Evolutionary conservation across 2,888 invertebrate species (phyloP).

Genomic region (Doris montereyensis): DNA sequence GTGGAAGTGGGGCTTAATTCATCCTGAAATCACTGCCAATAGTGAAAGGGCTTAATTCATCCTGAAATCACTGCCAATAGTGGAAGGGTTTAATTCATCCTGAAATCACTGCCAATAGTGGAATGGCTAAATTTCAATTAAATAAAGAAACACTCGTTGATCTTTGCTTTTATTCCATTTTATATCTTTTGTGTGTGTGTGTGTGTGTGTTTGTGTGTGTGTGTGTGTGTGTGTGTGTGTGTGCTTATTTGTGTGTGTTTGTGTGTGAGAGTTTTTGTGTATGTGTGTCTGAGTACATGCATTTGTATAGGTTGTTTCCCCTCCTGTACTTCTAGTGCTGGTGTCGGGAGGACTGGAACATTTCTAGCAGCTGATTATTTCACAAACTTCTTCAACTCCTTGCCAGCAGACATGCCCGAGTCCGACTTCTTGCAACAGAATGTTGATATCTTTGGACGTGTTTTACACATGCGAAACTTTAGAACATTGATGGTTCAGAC

Average conservation of each 20-base stretch:
- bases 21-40: too few relatives aligned
- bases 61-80: too few relatives aligned
- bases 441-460: constrained; percentile 38
- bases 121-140: too few relatives aligned
- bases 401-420: background rate
- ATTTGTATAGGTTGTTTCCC: background rate
- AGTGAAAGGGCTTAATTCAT: too few relatives aligned
- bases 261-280: background rate
- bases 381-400: constrained; percentile 21
- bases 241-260: background rate
- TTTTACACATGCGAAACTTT: constrained; percentile 38
- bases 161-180: too few relatives aligned
- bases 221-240: too few relatives aligned
- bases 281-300: background rate
- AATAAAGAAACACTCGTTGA: too few relatives aligned
- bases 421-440: background rate
- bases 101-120: too few relatives aligned
- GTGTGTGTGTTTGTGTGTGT: too few relatives aligned
- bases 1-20: too few relatives aligned
- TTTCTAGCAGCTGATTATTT: constrained; percentile 44
- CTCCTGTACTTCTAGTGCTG: constrained; percentile 36
- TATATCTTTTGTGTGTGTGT: too few relatives aligned
- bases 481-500: constrained; percentile 43
- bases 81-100: too few relatives aligned
- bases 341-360: constrained; percentile 43